Evolutionary conservation across 1,140 invertebrate genomes (phyloP), one percentile per base, ranked within the genome.

Genomic region (Macrotrachela quadricornifera): DNA sequence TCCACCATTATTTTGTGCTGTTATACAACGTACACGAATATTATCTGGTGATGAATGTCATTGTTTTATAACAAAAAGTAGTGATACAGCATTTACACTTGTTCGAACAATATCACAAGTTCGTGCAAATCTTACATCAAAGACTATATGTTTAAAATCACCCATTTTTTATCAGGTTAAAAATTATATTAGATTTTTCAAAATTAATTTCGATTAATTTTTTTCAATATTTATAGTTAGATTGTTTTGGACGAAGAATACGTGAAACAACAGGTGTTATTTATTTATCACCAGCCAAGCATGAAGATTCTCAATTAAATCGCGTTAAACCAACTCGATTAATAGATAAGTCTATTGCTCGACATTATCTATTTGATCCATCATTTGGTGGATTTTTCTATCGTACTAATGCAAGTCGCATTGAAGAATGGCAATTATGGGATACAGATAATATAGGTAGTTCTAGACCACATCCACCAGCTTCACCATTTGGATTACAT

Each of bases 1-100:
- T 67, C 92, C 92, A 41, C 91, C 91, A 10, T 76, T 99, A 43
- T 99, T 97, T 71, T 88, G 91, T 37, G 87, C 87, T 53, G 94
- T 97, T 47, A 72, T 95, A 42, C 76, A 91, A 37, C 76, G 91
- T 42, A 94, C 88, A 3, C 84, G 83, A 10, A 92, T 91, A 10
- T 18, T 59, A 38, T 15, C 62, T 57, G 69, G 97, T 14, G 75
- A 97, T 12, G 92, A 99, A 72, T 99, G 92, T 74, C 92, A 97
- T 72, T 88, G 87, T 21, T 99, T 97, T 69, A 87, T 99, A 60
- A 96, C 90, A 70, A 90, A 88, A 16, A 57, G 59, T 14, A 56
- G 60, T 21, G 57, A 58, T 46, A 62, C 65, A 42, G 64, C 65
- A 14, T 51, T 67, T 55, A 61, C 64, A 16, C 57, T 69, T 38